Conservation (phyloP, 2,113 vertebrate species). For the Willisornis vidua region DNA sequence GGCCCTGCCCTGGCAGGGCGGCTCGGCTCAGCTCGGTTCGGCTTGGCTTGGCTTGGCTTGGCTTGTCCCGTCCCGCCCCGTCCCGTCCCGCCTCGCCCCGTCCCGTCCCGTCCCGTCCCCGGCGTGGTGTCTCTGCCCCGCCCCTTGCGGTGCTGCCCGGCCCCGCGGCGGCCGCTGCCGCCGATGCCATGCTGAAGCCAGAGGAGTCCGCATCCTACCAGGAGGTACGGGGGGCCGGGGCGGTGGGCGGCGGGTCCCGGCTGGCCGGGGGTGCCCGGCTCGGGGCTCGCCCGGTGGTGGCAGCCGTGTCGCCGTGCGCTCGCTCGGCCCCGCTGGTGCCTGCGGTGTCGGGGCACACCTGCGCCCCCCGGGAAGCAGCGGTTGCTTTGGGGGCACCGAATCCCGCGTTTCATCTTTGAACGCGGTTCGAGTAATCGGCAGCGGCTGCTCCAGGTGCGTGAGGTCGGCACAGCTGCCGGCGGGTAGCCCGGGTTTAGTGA, state of each 20-base stretch:
- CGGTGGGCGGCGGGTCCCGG: neutral
- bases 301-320: neutral
- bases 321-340: neutral
- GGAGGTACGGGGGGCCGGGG: constrained; percentile 76
- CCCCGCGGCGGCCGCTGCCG: neutral
- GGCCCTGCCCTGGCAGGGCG: neutral
- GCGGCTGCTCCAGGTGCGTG: accelerated
- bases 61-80: neutral
- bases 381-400: accelerated
- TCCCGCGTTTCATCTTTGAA: accelerated
- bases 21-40: neutral
- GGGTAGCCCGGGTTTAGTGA: accelerated
- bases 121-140: neutral
- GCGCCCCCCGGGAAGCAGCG: accelerated
- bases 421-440: accelerated
- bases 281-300: neutral
- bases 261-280: neutral
- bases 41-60: neutral
- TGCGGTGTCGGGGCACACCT: accelerated
- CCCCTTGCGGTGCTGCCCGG: neutral
- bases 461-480: neutral
- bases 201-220: constrained; percentile 80
- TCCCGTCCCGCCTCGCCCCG: no score
- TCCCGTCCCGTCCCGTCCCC: neutral
- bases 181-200: constrained; percentile 77